Evolutionary conservation across 2,797 vertebrate genomes (phyloP), one percentile per base, ranked within the genome.

Genomic region (Philypnodon macrostomus): DNA sequence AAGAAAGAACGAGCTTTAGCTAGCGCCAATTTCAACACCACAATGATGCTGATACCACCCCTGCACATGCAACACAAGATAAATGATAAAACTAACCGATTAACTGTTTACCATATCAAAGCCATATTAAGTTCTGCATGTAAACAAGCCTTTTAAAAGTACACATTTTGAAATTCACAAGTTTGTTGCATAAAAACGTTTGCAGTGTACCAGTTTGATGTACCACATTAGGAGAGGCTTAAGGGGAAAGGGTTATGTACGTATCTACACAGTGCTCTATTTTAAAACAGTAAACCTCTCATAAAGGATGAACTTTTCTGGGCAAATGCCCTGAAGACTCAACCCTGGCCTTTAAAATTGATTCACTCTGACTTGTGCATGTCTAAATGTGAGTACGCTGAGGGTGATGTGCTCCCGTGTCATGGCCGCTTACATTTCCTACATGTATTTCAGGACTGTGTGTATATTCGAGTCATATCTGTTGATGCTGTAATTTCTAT

Each of bases 221-320:
- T 72, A 77, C 70, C 70, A 75, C 73, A 75, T 78, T n/a, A 67
- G 81, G 42, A 33, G 47, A 74, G 67, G 63, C 77, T 81, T 78
- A 36, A 51, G 52, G 60, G 66, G 76, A 56, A 77, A 78, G 80
- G 77, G 77, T 79, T 79, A 74, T 58, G 64, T 79, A 74, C 57
- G 64, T 57, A 72, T 75, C 73, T 81, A 73, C 63, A 75, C 62
- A 55, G 61, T 70, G 78, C 53, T 64, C 57, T 63, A 63, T 77
- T 86, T 79, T 78, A 62, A 82, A 77, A 67, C 19, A 38, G 55
- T 72, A 82, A 87, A 86, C 58, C 72, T 79, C 74, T 80, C 77
- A 77, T 47, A 79, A 77, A 75, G 52, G 62, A 51, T 67, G 72
- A 77, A 81, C 71, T 63, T 75, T 66, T 70, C 67, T 45, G 48